These are phyloP conservation scores for Papilio polyxenes DNA, from an alignment of 1,140 invertebrate genomes.

Conservation along the genomic window DNA sequence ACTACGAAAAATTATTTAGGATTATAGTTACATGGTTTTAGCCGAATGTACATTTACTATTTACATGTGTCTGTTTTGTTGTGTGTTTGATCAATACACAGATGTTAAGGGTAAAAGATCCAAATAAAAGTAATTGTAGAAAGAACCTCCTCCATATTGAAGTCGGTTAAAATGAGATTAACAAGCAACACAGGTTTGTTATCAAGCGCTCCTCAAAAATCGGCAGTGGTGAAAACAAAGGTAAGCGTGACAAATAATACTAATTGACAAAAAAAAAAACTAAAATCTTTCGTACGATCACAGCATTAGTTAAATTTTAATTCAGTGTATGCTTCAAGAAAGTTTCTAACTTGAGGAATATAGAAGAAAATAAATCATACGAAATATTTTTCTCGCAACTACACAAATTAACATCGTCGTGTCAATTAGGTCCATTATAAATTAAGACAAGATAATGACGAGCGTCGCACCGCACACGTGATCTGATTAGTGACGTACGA, in stretches of 20 bases:
- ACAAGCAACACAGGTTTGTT: constrained; percentile 76
- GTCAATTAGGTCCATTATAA: constrained; percentile 2
- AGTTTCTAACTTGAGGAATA: background rate
- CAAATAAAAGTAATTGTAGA: constrained; percentile 20
- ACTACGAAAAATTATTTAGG: too few relatives aligned
- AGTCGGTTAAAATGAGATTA: constrained; percentile 54
- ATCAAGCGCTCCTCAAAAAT: constrained; percentile 64
- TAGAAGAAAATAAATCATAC: too few relatives aligned
- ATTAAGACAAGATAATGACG: constrained; percentile 27
- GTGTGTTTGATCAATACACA: constrained; percentile 66
- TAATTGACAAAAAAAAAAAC: background rate
- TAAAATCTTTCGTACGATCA: background rate
- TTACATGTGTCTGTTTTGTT: constrained; percentile 50
- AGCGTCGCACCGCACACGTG: constrained; percentile 8
- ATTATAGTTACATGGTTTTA: background rate
- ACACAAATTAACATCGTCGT: too few relatives aligned
- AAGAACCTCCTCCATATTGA: background rate
- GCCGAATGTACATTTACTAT: background rate
- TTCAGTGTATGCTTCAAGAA: background rate
- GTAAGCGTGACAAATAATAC: constrained; percentile 46
- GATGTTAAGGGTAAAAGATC: background rate
- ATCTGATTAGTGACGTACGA: constrained; percentile 29
- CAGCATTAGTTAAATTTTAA: background rate
- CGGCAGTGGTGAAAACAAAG: constrained; percentile 52
- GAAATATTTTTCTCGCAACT: too few relatives aligned